Percentiles rank a stretch among this genome's conserved stretches.
Evolutionary conservation across 2,888 invertebrate genomes (phyloP).

Genomic region (Trissoscelio sp.): DNA sequence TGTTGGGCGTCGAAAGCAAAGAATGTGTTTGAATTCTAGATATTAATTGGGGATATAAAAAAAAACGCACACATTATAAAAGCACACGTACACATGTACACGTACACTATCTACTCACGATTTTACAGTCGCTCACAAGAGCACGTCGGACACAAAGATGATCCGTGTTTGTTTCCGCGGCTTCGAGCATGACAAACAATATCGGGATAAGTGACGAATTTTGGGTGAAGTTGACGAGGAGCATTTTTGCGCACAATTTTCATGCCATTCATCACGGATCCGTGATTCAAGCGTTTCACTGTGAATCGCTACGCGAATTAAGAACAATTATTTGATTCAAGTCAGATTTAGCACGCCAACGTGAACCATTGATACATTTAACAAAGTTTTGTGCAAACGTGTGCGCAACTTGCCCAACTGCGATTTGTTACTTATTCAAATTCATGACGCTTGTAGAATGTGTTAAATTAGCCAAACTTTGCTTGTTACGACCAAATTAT

Average conservation of each 20-base stretch:
- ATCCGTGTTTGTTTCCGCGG: constrained; percentile 19
- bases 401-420: constrained; percentile 6
- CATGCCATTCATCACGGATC: background rate
- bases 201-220: constrained; percentile 31
- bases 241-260: constrained; percentile 20
- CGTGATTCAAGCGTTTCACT: background rate
- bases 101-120: too few species aligned
- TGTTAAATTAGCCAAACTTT: constrained; percentile 1
- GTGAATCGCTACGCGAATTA: background rate
- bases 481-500: background rate
- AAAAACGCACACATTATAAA: background rate
- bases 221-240: constrained; percentile 7
- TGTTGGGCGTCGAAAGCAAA: constrained; percentile 44
- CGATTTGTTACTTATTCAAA: constrained; percentile 22
- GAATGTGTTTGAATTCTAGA: constrained; percentile 32
- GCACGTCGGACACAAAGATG: constrained; percentile 6
- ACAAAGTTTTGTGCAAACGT: constrained; percentile 16
- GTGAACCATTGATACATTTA: background rate
- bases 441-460: constrained; percentile 1
- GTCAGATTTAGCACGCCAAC: background rate
- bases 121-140: background rate
- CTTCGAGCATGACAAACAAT: constrained; percentile 21
- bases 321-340: background rate
- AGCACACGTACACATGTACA: constrained; percentile 13
- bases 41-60: constrained; percentile 39